Conservation (phyloP, 2,888 invertebrate species). For the Kuschelorhynchus macadamiae region DNA sequence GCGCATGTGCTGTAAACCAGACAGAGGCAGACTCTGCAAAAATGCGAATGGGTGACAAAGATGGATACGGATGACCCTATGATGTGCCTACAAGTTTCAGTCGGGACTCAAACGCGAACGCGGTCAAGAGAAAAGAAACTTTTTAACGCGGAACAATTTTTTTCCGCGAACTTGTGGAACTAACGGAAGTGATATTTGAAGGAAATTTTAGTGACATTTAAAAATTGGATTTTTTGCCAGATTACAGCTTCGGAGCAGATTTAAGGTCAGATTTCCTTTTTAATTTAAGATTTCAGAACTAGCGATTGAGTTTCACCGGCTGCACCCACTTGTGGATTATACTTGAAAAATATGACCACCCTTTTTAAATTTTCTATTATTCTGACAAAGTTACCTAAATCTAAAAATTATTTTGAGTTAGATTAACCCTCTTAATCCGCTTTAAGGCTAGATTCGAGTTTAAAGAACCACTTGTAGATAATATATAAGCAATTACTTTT, state of each 20-base stretch:
- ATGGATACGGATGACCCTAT: constrained; percentile 11
- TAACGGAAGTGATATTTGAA: constrained; percentile 14
- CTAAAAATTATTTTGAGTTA: no score
- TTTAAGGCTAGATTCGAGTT: no score
- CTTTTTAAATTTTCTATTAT: no score
- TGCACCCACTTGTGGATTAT: constrained; percentile 38
- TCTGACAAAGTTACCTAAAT: no score
- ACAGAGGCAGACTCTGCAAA: constrained; percentile 25
- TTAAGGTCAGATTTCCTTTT: no score
- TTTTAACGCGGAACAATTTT: background rate
- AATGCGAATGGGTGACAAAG: constrained; percentile 9
- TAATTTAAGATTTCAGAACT: no score
- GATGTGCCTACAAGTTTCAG: constrained; percentile 42
- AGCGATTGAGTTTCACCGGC: background rate
- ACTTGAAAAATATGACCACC: background rate
- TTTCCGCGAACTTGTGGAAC: constrained; percentile 20
- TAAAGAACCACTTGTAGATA: no score
- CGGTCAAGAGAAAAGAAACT: constrained; percentile 12
- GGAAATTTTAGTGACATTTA: constrained; percentile 1
- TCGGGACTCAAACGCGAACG: constrained; percentile 39
- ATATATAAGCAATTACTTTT: no score
- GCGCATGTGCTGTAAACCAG: constrained; percentile 20
- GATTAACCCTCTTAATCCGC: no score
- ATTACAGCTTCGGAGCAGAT: no score
- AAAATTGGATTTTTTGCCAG: background rate